Evolutionary conservation across 2,797 vertebrate genomes (phyloP), one percentile per base, ranked within the genome.

Genomic region (Phrynocephalus guinanensis): DNA sequence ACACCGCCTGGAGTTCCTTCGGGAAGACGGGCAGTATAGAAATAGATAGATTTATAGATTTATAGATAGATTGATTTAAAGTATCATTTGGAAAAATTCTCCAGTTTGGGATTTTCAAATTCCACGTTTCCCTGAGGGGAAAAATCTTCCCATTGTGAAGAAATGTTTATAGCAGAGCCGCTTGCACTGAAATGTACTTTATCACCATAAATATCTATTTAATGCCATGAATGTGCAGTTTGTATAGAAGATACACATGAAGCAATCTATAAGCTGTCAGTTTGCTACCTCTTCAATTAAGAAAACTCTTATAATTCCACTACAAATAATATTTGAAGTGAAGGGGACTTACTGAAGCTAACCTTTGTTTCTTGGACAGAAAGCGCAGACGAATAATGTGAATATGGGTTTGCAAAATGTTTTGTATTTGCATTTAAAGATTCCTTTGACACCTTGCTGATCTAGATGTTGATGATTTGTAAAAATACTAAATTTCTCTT

Each of bases 241-340:
- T 24, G 22, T 56, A 38, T 20, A 24, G 44, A 86, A 56, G 33
- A 60, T 24, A 60, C 18, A 26, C 15, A 20, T 60, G 38, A 80
- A 8, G 15, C 24, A 86, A 30, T 79, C 50, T 72, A 79, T 70
- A 79, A 56, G n/a, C 48, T 86, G 68, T 33, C 76, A 52, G 2
- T 56, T 79, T 28, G 9, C 67, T 71, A 50, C 66, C n/a, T 85
- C 78, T 85, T 70, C 52, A 79, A 56, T 71, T 86, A 86, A 60
- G 79, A 71, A 79, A 86, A 86, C 67, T 30, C 3, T 24, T 22
- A 11, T 15, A 80, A 71, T 86, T 79, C 70, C 8, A 72, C 38
- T 30, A 22, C 76, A n/a, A 26, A 63, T 56, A 15, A 81, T 81
- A 73, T 63, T 86, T 73, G 5, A 33, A 15, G 60, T 63, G 33